phyloP scores from a whole-genome alignment of 2,113 vertebrate genomes.

The Pedionomus torquatus region DNA sequence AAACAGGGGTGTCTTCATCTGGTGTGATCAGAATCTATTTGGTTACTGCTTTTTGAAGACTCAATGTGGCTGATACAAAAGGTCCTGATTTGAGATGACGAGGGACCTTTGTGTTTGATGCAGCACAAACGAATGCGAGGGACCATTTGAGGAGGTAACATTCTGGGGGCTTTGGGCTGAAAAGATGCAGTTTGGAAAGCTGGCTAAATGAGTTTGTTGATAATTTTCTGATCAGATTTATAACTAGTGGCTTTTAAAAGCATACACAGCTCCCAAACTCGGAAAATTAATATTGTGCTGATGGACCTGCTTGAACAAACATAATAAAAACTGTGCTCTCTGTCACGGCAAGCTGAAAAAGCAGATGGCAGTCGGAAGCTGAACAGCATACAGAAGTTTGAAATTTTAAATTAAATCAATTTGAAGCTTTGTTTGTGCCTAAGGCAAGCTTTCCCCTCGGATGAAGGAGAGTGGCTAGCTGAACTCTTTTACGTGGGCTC shows the following conservation, averaged over 20 bases:
- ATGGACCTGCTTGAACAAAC: constrained; percentile 79
- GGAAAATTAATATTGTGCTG: constrained; percentile 78
- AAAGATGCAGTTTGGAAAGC: background rate
- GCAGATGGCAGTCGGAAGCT: constrained; percentile 82
- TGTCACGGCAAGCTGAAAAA: constrained; percentile 75
- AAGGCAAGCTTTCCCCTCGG: constrained; percentile 76
- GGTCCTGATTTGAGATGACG: rapidly evolving
- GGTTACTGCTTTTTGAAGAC: background rate
- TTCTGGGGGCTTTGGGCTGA: background rate
- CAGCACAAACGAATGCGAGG: background rate
- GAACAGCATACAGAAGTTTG: constrained; percentile 77
- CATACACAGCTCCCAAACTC: constrained; percentile 15
- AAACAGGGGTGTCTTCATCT: background rate
- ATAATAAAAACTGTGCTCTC: constrained; percentile 74
- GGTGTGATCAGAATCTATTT: background rate
- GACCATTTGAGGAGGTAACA: background rate
- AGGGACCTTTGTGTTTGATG: background rate
- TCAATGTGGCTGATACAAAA: background rate
- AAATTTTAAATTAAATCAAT: constrained; percentile 84
- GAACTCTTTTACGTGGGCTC: constrained; percentile 60
- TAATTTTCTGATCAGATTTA: constrained; percentile 70
- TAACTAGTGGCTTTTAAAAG: constrained; percentile 37
- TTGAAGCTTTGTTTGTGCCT: constrained; percentile 80
- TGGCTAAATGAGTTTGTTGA: constrained; percentile 32
- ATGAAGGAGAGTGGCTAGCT: constrained; percentile 72